phyloP scores from a whole-genome alignment of 1,140 invertebrate genomes.

The Eulimnadia texana region DNA sequence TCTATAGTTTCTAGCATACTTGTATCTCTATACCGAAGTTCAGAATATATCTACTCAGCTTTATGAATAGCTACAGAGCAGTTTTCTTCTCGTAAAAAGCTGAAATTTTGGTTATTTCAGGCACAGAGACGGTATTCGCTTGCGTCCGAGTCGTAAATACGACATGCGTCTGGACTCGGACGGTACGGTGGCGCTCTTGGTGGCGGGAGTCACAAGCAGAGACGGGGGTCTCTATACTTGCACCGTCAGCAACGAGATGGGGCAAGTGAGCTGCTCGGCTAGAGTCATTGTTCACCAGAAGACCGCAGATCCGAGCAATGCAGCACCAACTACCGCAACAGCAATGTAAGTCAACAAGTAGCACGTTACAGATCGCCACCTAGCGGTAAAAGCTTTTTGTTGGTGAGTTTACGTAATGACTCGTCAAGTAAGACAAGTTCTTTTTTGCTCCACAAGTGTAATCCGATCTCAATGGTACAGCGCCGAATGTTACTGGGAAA shows the following conservation, averaged over 20 bases:
- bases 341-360: not conserved
- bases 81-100: too few species aligned
- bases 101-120: conserved; percentile 30
- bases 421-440: too few species aligned
- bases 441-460: too few species aligned
- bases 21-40: not conserved
- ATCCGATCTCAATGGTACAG: too few species aligned
- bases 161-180: conserved; percentile 61
- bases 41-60: not conserved
- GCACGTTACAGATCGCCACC: not conserved
- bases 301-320: not conserved
- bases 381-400: too few species aligned
- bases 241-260: conserved; percentile 64
- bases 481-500: too few species aligned
- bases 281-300: conserved; percentile 4
- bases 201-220: conserved; percentile 39
- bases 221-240: conserved; percentile 81
- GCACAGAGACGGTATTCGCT: conserved; percentile 48
- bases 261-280: conserved; percentile 2
- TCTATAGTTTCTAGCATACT: too few species aligned
- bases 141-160: conserved; percentile 54
- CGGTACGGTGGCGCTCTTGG: conserved; percentile 55
- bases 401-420: too few species aligned
- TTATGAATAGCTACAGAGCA: too few species aligned
- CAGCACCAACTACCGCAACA: not conserved